Base-by-base conservation (phyloP, 2,888 invertebrate genomes). In the Cephus pygmeus region DNA sequence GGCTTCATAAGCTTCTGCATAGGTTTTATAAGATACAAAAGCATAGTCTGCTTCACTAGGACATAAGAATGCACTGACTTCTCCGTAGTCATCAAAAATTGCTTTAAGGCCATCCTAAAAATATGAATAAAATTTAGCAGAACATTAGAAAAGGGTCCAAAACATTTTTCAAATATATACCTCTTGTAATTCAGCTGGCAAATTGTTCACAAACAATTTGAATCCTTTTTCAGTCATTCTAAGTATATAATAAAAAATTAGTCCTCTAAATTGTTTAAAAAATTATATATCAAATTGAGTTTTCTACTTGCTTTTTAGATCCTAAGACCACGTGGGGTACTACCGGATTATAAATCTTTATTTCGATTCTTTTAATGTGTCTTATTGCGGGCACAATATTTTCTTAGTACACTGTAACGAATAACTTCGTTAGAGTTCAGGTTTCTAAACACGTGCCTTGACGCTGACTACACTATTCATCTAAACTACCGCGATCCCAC, bases 1-100 rank as follows among this genome's bases (percentile, higher is more conserved):
- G 1, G 90, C 88, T 11, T 34, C 30, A 80, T 91, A 89, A 3
- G 90, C 91, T 80, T 90, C 88, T 36, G 12, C 73, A 76, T 85
- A 87, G 3, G 80, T 83, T 12, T 71, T 77, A 75, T 86, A 90
- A 4, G 86, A 85, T 69, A 90, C 77, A 73, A 80, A 90, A 11
- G 88, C 88, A 85, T 87, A 88, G 30, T 76, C 77, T 11, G 83
- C 76, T 31, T 81, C 79, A 0, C 71, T 34, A 2, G 82, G 85
- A 12, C 79, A 77, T 11, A 85, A 81, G 12, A 85, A 73, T 31
- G 79, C 81, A 74, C 35, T 81, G 1, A 89, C 71, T 69, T 77
- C 69, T 6, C 89, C 89, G 75, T 85, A 87, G 11, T 81, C 73
- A 15, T 80, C 73, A 77, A 89, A 89, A 33, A 89, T 79, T 74